Conservation (phyloP, 2,113 vertebrate species). For the Empidonax traillii region DNA sequence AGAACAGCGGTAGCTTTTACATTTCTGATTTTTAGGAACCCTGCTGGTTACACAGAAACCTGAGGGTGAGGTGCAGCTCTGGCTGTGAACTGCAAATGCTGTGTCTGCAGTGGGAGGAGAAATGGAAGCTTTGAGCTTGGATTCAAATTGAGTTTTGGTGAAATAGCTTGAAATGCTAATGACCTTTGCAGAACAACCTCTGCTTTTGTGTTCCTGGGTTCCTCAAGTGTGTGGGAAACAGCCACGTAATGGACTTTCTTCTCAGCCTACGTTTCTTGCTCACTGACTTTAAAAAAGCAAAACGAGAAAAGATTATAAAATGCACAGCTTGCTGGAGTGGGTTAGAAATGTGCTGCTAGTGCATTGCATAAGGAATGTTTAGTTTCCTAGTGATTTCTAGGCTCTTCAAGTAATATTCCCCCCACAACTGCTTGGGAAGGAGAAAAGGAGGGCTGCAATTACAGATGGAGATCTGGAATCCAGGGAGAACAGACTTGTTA, state of each 20-base stretch:
- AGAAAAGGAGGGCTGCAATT: not conserved
- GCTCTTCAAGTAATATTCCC: not conserved
- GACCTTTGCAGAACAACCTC: conserved; percentile 22
- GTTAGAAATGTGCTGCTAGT: conserved; percentile 25
- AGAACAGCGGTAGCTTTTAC: not conserved
- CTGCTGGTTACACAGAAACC: conserved; percentile 7
- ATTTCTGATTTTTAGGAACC: conserved; percentile 31
- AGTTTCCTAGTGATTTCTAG: not conserved
- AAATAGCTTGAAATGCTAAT: conserved; percentile 31
- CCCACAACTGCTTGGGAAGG: not conserved
- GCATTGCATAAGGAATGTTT: conserved; percentile 29
- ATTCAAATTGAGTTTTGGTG: not conserved
- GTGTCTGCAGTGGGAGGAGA: not conserved
- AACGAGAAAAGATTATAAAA: not conserved
- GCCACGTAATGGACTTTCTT: conserved; percentile 55
- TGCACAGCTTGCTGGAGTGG: conserved; percentile 30
- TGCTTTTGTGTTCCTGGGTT: conserved; percentile 55
- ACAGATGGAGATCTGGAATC: not conserved
- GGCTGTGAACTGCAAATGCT: not conserved
- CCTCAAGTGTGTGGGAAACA: conserved; percentile 58
- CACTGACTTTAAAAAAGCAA: conserved; percentile 31
- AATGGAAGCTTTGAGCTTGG: not conserved
- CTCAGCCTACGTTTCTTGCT: conserved; percentile 56
- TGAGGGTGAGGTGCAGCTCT: not conserved
- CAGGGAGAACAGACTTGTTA: not conserved